Evolutionary conservation across 2,113 vertebrate species (phyloP).

Genomic region (Crotalus horridus): DNA sequence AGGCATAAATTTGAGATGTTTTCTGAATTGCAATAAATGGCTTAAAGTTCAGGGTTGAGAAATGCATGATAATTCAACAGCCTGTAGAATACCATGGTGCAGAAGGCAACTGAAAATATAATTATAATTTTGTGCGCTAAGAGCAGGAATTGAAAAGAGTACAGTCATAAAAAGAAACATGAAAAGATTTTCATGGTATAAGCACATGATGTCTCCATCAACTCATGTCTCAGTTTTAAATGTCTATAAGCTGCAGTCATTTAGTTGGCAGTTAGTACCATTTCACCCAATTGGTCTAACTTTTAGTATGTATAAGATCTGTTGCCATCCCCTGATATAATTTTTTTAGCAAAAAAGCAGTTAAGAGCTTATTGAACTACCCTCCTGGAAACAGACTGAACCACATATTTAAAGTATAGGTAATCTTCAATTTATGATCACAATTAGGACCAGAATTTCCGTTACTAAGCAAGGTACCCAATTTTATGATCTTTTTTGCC

Average conservation of each 20-base stretch:
- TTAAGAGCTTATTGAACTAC: background rate
- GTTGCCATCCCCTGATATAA: background rate
- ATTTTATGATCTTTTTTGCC: background rate
- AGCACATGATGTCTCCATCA: background rate
- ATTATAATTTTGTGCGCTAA: background rate
- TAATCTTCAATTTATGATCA: background rate
- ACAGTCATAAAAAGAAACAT: background rate
- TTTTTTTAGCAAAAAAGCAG: background rate
- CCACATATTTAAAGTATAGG: background rate
- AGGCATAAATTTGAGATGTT: background rate
- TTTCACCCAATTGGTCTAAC: background rate
- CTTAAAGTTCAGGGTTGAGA: background rate
- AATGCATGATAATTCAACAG: background rate
- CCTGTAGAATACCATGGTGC: background rate
- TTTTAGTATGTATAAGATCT: background rate
- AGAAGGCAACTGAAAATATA: background rate
- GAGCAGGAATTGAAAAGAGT: background rate
- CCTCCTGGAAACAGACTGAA: background rate
- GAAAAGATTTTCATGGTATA: background rate
- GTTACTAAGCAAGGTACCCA: background rate
- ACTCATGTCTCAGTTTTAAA: background rate
- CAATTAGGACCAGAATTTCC: background rate
- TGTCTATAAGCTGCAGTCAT: background rate
- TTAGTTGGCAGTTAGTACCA: background rate
- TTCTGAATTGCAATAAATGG: background rate